phyloP scores from a whole-genome alignment of 1,140 invertebrate genomes.

The Leptopilina clavipes region DNA sequence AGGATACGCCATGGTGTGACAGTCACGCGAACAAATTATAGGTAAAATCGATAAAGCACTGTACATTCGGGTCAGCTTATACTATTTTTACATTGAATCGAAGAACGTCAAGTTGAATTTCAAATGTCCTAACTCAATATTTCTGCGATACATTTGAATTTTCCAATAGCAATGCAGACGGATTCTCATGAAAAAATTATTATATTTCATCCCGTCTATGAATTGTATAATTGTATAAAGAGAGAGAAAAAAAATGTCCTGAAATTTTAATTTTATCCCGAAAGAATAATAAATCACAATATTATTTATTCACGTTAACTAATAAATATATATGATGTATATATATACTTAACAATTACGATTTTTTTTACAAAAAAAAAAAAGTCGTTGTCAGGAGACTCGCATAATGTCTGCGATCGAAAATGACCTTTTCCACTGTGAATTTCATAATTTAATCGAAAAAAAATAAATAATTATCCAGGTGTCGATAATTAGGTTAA shows the following conservation, averaged over 20 bases:
- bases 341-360: neutral
- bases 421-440: too few relatives aligned
- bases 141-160: slow-evolving; percentile 7
- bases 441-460: too few relatives aligned
- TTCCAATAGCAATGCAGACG: slow-evolving; percentile 14
- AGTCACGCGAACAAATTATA: slow-evolving; percentile 28
- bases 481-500: too few relatives aligned
- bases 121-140: slow-evolving; percentile 11
- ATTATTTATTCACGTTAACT: neutral
- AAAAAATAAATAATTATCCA: too few relatives aligned
- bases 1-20: slow-evolving; percentile 23
- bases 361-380: neutral
- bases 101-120: slow-evolving; percentile 23
- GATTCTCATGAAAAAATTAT: slow-evolving; percentile 14
- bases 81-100: slow-evolving; percentile 32
- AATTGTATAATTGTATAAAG: neutral
- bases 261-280: neutral
- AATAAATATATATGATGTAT: too few relatives aligned
- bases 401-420: too few relatives aligned
- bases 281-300: neutral
- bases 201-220: neutral
- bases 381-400: too few relatives aligned
- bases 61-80: slow-evolving; percentile 27
- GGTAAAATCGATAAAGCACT: slow-evolving; percentile 31
- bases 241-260: neutral